phyloP scores from a whole-genome alignment of 1,140 invertebrate genomes.

The Agrilus planipennis region DNA sequence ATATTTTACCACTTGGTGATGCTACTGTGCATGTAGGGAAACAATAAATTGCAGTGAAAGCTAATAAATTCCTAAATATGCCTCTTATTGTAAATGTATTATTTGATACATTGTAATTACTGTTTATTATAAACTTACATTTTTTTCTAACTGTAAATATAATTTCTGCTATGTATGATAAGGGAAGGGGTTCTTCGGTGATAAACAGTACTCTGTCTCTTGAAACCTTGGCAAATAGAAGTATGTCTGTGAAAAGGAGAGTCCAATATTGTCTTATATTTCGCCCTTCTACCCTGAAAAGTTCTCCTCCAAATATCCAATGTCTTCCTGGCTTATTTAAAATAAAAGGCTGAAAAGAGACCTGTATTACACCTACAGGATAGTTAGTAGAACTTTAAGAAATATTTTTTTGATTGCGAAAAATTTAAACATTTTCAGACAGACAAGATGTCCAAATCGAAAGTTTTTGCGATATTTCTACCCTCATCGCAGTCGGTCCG shows the following conservation, averaged over 20 bases:
- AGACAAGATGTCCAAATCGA: too few relatives aligned
- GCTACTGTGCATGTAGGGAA: too few relatives aligned
- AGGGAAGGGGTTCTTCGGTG: conserved; percentile 69
- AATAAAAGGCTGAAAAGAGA: conserved; percentile 56
- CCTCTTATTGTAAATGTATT: too few relatives aligned
- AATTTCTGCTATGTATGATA: conserved; percentile 64
- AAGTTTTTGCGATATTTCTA: too few relatives aligned
- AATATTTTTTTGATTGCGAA: too few relatives aligned
- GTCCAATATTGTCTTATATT: conserved; percentile 72
- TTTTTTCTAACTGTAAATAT: conserved; percentile 75
- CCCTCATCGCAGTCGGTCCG: too few relatives aligned
- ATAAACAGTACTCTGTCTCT: conserved; percentile 74
- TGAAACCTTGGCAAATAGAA: conserved; percentile 73
- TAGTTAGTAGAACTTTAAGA: too few relatives aligned
- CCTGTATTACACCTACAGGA: too few relatives aligned
- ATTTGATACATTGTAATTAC: background rate
- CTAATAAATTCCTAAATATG: too few relatives aligned
- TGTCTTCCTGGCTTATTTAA: conserved; percentile 67
- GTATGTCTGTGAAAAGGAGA: conserved; percentile 66
- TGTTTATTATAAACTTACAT: conserved; percentile 40
- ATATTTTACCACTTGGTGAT: too few relatives aligned
- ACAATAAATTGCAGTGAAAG: too few relatives aligned
- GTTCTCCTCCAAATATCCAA: conserved; percentile 77
- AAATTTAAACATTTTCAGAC: too few relatives aligned
- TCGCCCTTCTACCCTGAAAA: conserved; percentile 69